Evolutionary conservation across 2,888 invertebrate genomes (phyloP).

Genomic region (Hemaris fuciformis): DNA sequence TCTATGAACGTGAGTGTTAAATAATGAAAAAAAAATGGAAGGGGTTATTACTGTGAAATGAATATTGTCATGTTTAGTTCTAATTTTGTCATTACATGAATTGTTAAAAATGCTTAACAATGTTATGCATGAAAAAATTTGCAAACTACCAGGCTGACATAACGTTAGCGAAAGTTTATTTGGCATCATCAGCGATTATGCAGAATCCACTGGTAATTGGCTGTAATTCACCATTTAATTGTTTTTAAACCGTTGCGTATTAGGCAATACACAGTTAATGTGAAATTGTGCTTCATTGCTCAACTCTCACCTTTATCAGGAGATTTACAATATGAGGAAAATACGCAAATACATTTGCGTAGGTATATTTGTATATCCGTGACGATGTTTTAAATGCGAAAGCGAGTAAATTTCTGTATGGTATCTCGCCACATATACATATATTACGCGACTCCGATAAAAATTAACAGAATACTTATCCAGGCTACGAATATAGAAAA

Average conservation of each 20-base stretch:
- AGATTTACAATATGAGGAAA: background rate
- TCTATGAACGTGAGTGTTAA: too few species aligned
- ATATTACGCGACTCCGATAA: too few species aligned
- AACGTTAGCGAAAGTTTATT: background rate
- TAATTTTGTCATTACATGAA: too few species aligned
- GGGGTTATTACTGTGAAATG: too few species aligned
- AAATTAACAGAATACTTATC: too few species aligned
- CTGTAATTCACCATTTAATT: background rate
- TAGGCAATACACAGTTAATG: background rate
- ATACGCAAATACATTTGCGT: background rate
- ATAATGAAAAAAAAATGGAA: too few species aligned
- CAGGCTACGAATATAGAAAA: too few species aligned
- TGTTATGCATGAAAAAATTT: background rate
- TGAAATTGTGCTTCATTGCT: background rate
- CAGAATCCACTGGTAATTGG: background rate
- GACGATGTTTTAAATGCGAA: background rate
- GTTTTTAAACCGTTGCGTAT: background rate
- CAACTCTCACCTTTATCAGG: background rate
- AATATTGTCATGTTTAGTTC: too few species aligned
- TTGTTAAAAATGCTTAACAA: too few species aligned
- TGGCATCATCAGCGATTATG: background rate
- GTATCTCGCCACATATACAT: too few species aligned
- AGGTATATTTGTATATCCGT: background rate
- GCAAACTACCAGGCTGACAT: background rate
- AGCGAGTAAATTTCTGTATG: background rate